Base-by-base conservation (phyloP, 2,113 vertebrate genomes). In the Himantopus leucocephalus region DNA sequence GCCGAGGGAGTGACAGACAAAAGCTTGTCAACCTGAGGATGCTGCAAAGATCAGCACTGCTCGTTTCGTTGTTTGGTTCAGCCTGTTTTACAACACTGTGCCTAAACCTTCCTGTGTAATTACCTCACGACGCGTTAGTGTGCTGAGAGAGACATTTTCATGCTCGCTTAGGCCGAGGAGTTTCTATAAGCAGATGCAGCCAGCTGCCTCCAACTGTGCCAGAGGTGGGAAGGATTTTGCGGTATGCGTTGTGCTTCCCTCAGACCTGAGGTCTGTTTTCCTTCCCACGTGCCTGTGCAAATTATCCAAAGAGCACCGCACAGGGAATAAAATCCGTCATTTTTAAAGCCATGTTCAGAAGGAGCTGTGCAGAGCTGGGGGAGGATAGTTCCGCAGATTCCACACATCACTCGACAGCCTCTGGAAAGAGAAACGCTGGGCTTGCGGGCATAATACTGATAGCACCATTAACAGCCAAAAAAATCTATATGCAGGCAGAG, bases 151-250 rank as follows among this genome's bases (percentile, higher is more conserved):
- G 55, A 60, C 35, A 2, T 92, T 96, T 96, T 93, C 87, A 67
- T 81, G 94, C 94, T 95, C 4, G 4, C 83, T 97, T 86, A 90
- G 27, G 68, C n/a, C 3, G 8, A 88, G 84, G 83, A 76, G 43
- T 87, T 95, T 90, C 93, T 74, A 20, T 55, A 41, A 88, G 93
- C 90, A 91, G 90, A 88, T 71, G 78, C 92, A 92, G 73, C 89
- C 94, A 96, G 75, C 81, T 97, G 92, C 87, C 76, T 96, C 72
- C 83, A 88, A 29, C 85, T 67, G 62, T 84, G 94, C 95, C 81
- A 86, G 93, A 93, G 94, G 82, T 96, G 85, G 91, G 93, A 79
- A 71, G 58, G 75, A n/a, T 72, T 89, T 64, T 56, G 72, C 9
- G 5, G 59, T 52, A 52, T 59, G 91, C 12, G 2, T 18, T 77